Conservation (phyloP, 2,113 vertebrate genomes). For the Anarhynchus alexandrinus region DNA sequence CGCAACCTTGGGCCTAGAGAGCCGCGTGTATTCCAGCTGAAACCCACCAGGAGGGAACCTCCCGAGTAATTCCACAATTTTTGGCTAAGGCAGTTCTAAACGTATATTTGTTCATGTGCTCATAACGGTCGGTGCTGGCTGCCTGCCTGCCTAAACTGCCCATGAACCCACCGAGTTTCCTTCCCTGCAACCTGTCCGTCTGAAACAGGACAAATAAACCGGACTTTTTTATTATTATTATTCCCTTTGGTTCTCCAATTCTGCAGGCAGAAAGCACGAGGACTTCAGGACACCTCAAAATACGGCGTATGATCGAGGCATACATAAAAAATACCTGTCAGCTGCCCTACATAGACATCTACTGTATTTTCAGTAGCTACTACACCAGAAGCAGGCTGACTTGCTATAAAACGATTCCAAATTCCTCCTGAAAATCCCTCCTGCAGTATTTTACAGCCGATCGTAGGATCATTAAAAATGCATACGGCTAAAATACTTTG, state of each 20-base stretch:
- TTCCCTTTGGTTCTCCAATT: not conserved
- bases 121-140: fast-evolving
- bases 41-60: not conserved
- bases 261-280: not conserved
- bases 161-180: fast-evolving
- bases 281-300: not conserved
- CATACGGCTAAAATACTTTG: not conserved
- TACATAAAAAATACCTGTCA: constrained; percentile 15
- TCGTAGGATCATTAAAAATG: not conserved
- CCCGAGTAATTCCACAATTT: fast-evolving
- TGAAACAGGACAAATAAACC: not conserved
- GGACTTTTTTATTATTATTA: not conserved
- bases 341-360: constrained; percentile 62
- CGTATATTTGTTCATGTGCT: fast-evolving
- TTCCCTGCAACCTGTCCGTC: not conserved
- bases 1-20: not conserved
- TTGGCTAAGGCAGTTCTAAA: fast-evolving
- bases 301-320: not conserved
- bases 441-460: not conserved
- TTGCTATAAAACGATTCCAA: not conserved
- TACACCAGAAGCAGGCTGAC: not conserved
- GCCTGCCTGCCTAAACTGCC: not conserved
- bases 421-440: not conserved
- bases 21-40: not conserved
- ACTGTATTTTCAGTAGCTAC: constrained; percentile 40